Evolutionary conservation across 2,113 vertebrate species (phyloP), one percentile per base, ranked within the genome.

Genomic region (Hepsetus odoe): DNA sequence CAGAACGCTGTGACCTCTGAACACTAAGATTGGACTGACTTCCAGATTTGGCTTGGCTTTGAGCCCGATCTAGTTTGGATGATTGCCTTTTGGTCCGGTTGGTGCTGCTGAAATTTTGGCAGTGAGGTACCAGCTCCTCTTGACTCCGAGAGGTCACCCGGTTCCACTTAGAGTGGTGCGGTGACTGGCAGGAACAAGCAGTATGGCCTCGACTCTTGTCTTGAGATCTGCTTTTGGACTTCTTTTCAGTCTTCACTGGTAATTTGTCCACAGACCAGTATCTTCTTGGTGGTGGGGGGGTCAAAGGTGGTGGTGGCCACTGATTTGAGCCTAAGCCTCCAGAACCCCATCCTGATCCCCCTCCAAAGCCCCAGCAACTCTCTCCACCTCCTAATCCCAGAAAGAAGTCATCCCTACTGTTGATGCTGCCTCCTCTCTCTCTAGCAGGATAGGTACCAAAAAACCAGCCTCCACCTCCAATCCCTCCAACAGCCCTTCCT

Each of bases 251-350:
- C 85, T 95, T 95, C 59, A 95, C 91, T 55, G 93, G 94, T 65
- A 97, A 91, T 85, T 97, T 97, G 85, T 97, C 95, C 16, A 96
- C 95, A 0, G 95, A 97, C 96, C 96, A 97, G 86, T 96, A 97
- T 79, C 94, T 91, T n/a, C 94, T 89, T 0, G 95, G 95, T 49
- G 92, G 92, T 22, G 91, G 94, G 1, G 90, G 89, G 0, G 91
- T 91, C 53, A 91, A 90, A 74, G 92, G 92, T 77, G 88, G 90
- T 0, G 77, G 88, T 3, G 91, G 90, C 88, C 92, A 91, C 28
- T 89, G 88, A 46, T 69, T 85, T 32, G 83, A 86, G 61, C 85
- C 88, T 38, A 80, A 87, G 2, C 85, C 85, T 22, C 85, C 74
- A 4, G 87, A 90, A 1, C 86, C 89, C 90, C 90, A 93, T 16